phyloP scores from a whole-genome alignment of 35 echinoderm and acorn worm species.

The Eucidaris tribuloides region DNA sequence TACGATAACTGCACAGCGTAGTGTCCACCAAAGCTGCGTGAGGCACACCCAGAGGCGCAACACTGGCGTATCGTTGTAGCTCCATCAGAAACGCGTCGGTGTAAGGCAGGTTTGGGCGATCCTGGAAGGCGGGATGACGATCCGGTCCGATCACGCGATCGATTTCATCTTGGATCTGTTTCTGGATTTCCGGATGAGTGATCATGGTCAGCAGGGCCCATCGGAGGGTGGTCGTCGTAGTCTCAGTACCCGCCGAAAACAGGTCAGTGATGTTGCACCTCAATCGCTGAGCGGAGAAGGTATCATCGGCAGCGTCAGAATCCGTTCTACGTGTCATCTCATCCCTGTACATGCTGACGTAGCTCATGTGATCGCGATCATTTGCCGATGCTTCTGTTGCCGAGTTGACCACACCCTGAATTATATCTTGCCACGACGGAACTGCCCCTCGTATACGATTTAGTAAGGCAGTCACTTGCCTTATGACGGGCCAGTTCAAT shows the following conservation, averaged over 20 bases:
- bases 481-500: too few relatives aligned
- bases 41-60: neutral
- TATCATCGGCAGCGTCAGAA: too few relatives aligned
- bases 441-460: too few relatives aligned
- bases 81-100: constrained; percentile 63
- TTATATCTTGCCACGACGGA: too few relatives aligned
- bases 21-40: neutral
- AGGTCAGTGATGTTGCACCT: constrained; percentile 53
- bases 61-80: neutral
- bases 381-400: too few relatives aligned
- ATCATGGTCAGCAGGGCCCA: constrained; percentile 76
- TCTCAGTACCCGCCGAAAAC: constrained; percentile 77
- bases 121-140: constrained; percentile 43
- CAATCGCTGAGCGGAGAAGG: too few relatives aligned
- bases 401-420: too few relatives aligned
- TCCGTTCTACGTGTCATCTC: too few relatives aligned
- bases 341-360: too few relatives aligned
- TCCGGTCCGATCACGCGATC: constrained; percentile 48
- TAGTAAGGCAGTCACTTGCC: too few relatives aligned
- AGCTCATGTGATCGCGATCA: too few relatives aligned
- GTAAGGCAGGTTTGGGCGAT: constrained; percentile 61
- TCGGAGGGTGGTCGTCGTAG: constrained; percentile 49
- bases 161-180: constrained; percentile 56
- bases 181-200: constrained; percentile 65
- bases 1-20: neutral